These are phyloP conservation scores for Melanotaenia trifasciata DNA, from an alignment of 2,797 vertebrate genomes.

Conservation along the genomic window DNA sequence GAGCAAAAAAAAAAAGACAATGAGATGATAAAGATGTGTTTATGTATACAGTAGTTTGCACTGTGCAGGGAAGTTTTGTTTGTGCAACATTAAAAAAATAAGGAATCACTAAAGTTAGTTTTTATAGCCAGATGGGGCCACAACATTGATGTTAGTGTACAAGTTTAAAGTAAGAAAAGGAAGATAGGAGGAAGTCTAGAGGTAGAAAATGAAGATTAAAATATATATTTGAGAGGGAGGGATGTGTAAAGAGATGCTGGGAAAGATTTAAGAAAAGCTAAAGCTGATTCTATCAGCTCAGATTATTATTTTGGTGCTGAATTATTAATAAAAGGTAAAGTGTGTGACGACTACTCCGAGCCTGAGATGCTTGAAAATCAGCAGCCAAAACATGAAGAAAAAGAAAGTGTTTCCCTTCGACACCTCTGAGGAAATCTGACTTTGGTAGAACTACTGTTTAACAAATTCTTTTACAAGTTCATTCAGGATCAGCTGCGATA, in stretches of 20 bases:
- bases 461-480: slow-evolving; percentile 20
- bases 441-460: slow-evolving; percentile 53
- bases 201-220: slow-evolving; percentile 65
- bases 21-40: slow-evolving; percentile 72
- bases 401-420: slow-evolving; percentile 38
- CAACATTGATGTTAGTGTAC: slow-evolving; percentile 29
- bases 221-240: slow-evolving; percentile 21
- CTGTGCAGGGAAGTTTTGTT: slow-evolving; percentile 68
- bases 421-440: slow-evolving; percentile 33
- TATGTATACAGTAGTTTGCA: slow-evolving; percentile 85
- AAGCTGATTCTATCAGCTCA: slow-evolving; percentile 28
- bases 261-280: slow-evolving; percentile 4
- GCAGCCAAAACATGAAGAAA: slow-evolving; percentile 23
- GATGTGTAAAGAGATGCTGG: neutral
- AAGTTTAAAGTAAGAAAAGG: slow-evolving; percentile 37
- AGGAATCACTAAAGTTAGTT: slow-evolving; percentile 47
- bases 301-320: slow-evolving; percentile 7
- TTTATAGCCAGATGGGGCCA: slow-evolving; percentile 34
- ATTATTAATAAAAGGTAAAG: slow-evolving; percentile 9
- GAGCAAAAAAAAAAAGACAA: slow-evolving; percentile 60
- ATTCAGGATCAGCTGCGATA: neutral
- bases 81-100: slow-evolving; percentile 70
- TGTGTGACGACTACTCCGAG: slow-evolving; percentile 3
- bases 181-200: slow-evolving; percentile 57
- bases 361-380: slow-evolving; percentile 40